Base-by-base conservation (phyloP, 2,888 invertebrate genomes). In the Lasiommata megera region DNA sequence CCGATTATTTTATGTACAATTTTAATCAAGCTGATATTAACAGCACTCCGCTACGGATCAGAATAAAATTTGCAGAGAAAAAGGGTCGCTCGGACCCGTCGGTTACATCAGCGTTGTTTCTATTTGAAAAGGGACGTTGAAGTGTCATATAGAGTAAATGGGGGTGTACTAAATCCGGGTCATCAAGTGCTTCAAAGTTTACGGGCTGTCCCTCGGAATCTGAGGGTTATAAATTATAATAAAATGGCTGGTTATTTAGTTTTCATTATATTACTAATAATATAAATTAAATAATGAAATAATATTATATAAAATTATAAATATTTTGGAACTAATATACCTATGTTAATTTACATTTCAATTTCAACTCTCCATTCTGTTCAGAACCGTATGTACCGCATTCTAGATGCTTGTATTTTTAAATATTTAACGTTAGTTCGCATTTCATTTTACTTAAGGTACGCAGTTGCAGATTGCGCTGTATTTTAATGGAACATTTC, bases 121-220 rank as follows among this genome's bases (percentile, higher is more conserved):
- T 74, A 78, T 81, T 80, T 82, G 78, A 82, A 70, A 68, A 81
- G 79, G 82, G 79, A 77, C 73, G 75, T 80, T 79, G 76, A 79
- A 80, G 80, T 82, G 79, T 80, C 81, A 77, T 80, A 80, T 63
- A 72, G 73, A 76, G 76, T 73, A 77, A 82, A 84, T 82, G 79
- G 77, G 74, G 76, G 72, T 74, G 65, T 70, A 70, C 71, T 71
- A 78, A 80, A 82, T 80, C 80, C 79, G 76, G 77, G 78, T 76
- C 80, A 76, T 77, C 73, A 75, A 72, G 70, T 73, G 73, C 77
- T 81, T 69, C 70, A 75, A 82, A 83, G 73, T 83, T 82, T 80
- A 76, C 74, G 77, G 69, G 66, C 67, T 67, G 65, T 59, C 59
- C 61, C 62, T 61, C 58, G 60, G 52, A 67, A 67, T 68, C 66